Evolutionary conservation across 2,113 vertebrate species (phyloP), one percentile per base, ranked within the genome.

Genomic region (Delphinapterus leucas): DNA sequence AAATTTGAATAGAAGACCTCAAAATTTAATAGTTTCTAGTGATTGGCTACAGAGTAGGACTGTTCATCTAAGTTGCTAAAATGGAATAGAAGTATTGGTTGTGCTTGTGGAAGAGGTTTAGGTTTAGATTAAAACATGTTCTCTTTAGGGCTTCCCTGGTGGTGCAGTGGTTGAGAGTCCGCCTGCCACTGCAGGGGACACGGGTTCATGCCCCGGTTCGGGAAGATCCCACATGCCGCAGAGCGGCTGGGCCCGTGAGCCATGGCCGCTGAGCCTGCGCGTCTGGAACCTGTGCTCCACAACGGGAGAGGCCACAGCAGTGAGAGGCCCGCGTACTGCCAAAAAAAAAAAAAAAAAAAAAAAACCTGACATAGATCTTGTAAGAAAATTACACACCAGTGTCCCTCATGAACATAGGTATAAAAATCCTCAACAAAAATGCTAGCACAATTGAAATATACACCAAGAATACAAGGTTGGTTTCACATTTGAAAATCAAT

Each of bases 401-500:
- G 65, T 80, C 12, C 28, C 28, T 70, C 31, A 68, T 49, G 68
- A 58, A 68, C 47, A 77, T 36, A 58, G 17, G 26, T 82, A 1
- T 83, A 88, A 77, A 83, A 83, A n/a, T 84, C 15, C n/a, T 77
- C 85, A 89, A 89, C 36, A 96, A 61, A 96, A 93, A 58, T 67
- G 25, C 67, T 60, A 88, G 13, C 13, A 25, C 28, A 83, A 41
- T 77, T 93, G 38, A 63, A 83, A 84, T 49, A 76, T 77, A 49
- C 7, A 36, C 36, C 36, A 49, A 88, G 38, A 89, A 41, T 88
- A 53, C 21, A 76, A 92, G 33, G 33, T 76, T 93, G 11, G 15
- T 84, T 84, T 36, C n/a, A 91, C 49, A 63, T 76, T 89, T 92
- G 79, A 92, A 94, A 95, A 93, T 80, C 81, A 90, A 26, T 70